These are phyloP conservation scores for Hyposmocoma kahamanoa DNA, from an alignment of 1,140 invertebrate species.

Conservation along the genomic window DNA sequence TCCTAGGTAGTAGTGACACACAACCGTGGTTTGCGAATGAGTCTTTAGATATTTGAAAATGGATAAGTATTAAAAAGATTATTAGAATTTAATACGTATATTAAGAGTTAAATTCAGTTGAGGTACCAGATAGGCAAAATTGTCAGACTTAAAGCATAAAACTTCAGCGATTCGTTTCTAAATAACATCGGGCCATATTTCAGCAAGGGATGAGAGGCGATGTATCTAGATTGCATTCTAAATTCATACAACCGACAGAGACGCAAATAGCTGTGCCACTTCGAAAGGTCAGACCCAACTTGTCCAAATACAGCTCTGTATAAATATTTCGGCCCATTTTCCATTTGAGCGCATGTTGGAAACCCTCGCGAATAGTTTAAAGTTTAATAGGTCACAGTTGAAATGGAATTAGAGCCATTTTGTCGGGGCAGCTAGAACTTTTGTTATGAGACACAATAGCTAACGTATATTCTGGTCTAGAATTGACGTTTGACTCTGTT, in stretches of 20 bases:
- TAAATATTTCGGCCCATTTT: conserved; percentile 7
- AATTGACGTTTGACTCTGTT: no score
- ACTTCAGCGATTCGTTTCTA: no score
- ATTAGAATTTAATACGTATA: no score
- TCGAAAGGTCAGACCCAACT: conserved; percentile 5
- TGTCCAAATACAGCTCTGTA: conserved; percentile 6
- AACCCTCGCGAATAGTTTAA: neutral
- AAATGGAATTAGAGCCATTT: neutral
- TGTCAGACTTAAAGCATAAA: no score
- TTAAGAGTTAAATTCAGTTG: no score
- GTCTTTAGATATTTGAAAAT: no score
- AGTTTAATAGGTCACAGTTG: conserved; percentile 5
- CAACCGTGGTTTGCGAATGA: no score
- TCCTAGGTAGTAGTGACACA: no score
- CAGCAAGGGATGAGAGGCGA: no score
- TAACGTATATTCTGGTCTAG: conserved; percentile 2
- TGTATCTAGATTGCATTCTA: conserved; percentile 5
- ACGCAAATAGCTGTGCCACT: conserved; percentile 3
- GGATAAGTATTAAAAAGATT: no score
- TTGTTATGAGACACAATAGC: neutral
- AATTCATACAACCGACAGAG: neutral
- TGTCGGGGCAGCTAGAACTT: neutral
- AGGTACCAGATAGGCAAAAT: no score
- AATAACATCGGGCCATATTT: no score
- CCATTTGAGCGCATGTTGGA: conserved; percentile 1